Conservation (phyloP, 2,797 vertebrate species). For the Etheostoma perlongum region DNA sequence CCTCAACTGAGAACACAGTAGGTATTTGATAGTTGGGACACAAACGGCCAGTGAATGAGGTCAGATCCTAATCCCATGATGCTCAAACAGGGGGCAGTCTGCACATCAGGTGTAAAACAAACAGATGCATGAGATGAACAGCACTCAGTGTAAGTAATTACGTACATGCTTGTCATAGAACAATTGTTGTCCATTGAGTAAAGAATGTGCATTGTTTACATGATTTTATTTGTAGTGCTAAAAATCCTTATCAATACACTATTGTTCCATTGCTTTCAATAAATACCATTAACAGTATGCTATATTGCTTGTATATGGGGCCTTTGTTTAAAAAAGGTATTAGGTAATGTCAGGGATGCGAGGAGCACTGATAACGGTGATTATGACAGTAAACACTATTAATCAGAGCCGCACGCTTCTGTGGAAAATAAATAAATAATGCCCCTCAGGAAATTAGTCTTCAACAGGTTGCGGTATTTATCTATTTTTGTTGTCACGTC, state of each 20-base stretch:
- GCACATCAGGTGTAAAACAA: slow-evolving; percentile 25
- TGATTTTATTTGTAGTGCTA: slow-evolving; percentile 1
- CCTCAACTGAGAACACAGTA: slow-evolving; percentile 59
- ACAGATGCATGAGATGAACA: slow-evolving; percentile 35
- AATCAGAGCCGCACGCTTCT: slow-evolving; percentile 51
- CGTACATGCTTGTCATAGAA: slow-evolving; percentile 11
- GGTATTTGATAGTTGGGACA: slow-evolving; percentile 51
- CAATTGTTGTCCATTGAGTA: slow-evolving; percentile 16
- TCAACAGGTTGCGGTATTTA: slow-evolving; percentile 74
- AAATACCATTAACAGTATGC: slow-evolving; percentile 12
- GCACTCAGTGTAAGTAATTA: slow-evolving; percentile 5
- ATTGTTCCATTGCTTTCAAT: slow-evolving; percentile 32
- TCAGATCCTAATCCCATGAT: slow-evolving; percentile 58
- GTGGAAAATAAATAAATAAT: slow-evolving; percentile 60
- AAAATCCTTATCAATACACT: slow-evolving; percentile 26
- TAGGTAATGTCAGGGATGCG: slow-evolving; percentile 38
- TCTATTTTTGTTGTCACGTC: slow-evolving; percentile 74
- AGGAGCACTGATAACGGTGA: slow-evolving; percentile 54
- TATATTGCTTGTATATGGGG: slow-evolving; percentile 15
- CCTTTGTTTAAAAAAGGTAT: slow-evolving; percentile 56
- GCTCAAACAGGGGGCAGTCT: slow-evolving; percentile 22
- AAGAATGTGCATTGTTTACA: slow-evolving; percentile 22
- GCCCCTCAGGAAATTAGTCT: slow-evolving; percentile 61
- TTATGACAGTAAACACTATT: slow-evolving; percentile 70
- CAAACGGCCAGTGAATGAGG: slow-evolving; percentile 51